Conservation (phyloP, 2,113 vertebrate species). For the Hoplias malabaricus region DNA sequence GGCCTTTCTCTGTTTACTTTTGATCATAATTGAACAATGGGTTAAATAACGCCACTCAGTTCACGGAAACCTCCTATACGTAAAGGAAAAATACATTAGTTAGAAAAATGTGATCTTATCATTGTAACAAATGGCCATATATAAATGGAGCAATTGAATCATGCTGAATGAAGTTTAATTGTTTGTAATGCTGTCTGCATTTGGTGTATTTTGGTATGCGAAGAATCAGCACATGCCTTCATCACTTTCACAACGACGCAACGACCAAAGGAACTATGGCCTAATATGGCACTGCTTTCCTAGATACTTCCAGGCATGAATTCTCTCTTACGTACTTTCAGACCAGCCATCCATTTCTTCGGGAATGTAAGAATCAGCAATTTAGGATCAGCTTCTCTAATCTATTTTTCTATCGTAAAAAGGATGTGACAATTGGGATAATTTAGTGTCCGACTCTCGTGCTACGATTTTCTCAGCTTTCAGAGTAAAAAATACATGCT, state of each 20-base stretch:
- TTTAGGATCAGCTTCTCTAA: slow-evolving; percentile 29
- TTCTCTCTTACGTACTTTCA: slow-evolving; percentile 57
- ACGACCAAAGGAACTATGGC: slow-evolving; percentile 57
- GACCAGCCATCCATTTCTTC: slow-evolving; percentile 63
- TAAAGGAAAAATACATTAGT: neutral
- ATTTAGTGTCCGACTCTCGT: neutral
- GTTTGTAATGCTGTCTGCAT: slow-evolving; percentile 7
- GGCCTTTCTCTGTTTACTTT: neutral
- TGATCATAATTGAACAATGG: neutral
- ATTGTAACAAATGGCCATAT: neutral
- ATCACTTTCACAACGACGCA: slow-evolving; percentile 62
- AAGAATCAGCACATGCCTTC: slow-evolving; percentile 55
- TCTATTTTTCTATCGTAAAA: slow-evolving; percentile 15
- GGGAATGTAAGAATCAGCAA: slow-evolving; percentile 46
- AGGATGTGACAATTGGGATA: neutral
- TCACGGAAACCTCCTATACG: neutral
- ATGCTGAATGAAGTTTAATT: slow-evolving; percentile 17
- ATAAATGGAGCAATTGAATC: neutral
- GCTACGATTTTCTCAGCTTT: neutral
- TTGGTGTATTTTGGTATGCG: slow-evolving; percentile 59
- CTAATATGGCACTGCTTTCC: slow-evolving; percentile 71
- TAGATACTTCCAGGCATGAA: slow-evolving; percentile 62
- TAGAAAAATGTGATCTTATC: slow-evolving; percentile 12
- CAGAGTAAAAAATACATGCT: slow-evolving; percentile 6
- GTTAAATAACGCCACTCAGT: neutral